These are phyloP conservation scores for Tokudaia tokunoshimensis DNA, from an alignment of 2,797 vertebrate species.

Conservation along the genomic window DNA sequence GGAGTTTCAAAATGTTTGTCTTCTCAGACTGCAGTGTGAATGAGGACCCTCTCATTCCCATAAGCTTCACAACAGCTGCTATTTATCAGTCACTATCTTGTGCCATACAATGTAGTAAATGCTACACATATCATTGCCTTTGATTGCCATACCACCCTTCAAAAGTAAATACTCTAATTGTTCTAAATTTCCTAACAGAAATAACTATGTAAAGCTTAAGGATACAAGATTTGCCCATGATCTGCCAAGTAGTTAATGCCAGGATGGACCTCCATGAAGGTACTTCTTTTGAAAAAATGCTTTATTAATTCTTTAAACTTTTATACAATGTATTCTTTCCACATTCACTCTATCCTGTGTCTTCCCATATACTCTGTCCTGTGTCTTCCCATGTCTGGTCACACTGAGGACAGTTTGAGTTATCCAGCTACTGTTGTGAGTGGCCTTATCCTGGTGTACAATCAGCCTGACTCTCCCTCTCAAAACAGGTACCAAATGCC, in stretches of 20 bases:
- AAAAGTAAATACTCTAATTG: not conserved
- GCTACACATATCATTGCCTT: not conserved
- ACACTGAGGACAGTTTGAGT: not conserved
- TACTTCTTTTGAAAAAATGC: not conserved
- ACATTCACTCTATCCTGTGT: not conserved
- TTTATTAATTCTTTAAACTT: not conserved
- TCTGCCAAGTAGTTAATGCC: not conserved
- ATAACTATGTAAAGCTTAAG: not conserved
- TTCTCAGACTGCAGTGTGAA: not conserved
- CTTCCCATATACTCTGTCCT: not conserved
- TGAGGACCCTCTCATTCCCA: not conserved
- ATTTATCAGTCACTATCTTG: not conserved
- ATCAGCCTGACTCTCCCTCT: not conserved
- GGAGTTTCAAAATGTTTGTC: constrained; percentile 7
- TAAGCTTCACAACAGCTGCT: not conserved
- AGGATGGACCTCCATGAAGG: not conserved
- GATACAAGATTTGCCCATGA: not conserved
- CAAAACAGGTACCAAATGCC: not conserved
- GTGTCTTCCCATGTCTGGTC: not conserved
- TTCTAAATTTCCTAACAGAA: not conserved
- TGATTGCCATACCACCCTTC: not conserved
- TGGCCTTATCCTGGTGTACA: too few relatives aligned
- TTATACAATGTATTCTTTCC: too few relatives aligned
- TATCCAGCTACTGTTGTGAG: not conserved
- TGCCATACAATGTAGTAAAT: not conserved